Evolutionary conservation across 2,888 invertebrate genomes (phyloP), one percentile per base, ranked within the genome.

Genomic region (Chrysina gloriosa): DNA sequence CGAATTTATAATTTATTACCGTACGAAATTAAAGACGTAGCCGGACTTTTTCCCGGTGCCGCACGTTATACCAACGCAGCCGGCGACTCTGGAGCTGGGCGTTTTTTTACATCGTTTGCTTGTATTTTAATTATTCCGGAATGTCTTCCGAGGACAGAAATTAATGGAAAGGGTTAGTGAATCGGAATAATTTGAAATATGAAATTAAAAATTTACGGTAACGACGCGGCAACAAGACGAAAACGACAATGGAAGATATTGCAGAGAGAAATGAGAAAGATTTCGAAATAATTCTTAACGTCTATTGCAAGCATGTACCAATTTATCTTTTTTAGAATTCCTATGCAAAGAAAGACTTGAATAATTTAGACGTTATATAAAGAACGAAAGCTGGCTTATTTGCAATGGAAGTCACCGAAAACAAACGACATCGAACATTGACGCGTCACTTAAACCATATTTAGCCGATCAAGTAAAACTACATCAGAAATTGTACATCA

Each of bases 81-180:
- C 14, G 14, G 16, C 7, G 29, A 5, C 34, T 58, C 42, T 27
- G 27, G 19, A 39, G 14, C 34, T 25, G 58, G 9, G 42, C 39
- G 42, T 42, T 27, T 58, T 58, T 58, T 58, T 58, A 16, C 58
- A 23, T 42, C 58, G 27, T 58, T 58, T 58, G 58, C 58, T 58
- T 58, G 58, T 58, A 58, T 58, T 58, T 58, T 58, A 58, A 58
- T 58, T 58, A 58, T 42, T 58, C 58, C 14, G 58, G 42, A 58
- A 58, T 58, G 58, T 42, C 58, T 58, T 58, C 42, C 42, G 42
- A 58, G 58, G 58, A 58, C 58, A 58, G 58, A 42, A 58, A 58
- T 58, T 58, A 58, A 58, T 58, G 58, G 58, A 58, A 58, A 58
- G 58, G 58, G 58, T 58, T 58, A 58, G 58, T 58, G 58, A 58